A percentile compares a stretch with the other conserved stretches of the same genome.
Conservation (phyloP, 2,888 invertebrate genomes). For the Prosapia bicincta region DNA sequence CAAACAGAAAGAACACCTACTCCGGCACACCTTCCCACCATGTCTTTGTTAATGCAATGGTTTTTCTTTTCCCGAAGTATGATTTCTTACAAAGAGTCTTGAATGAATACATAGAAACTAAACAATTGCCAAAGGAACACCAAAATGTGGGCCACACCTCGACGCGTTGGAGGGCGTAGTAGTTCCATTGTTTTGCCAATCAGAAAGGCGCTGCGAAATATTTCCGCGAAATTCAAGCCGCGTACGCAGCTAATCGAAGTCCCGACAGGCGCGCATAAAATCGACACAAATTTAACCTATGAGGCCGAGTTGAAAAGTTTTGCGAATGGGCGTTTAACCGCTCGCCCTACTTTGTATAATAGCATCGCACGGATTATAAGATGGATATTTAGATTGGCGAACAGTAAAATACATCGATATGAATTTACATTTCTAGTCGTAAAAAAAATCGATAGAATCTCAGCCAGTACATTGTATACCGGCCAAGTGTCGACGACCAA, state of each 20-base stretch:
- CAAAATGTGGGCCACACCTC: neutral
- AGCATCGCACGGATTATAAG: neutral
- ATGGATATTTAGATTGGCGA: neutral
- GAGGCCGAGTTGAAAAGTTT: neutral
- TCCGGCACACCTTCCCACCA: neutral
- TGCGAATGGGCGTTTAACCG: neutral
- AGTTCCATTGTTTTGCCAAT: neutral
- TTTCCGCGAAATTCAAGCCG: neutral
- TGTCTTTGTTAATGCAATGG: neutral
- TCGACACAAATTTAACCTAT: too few species aligned
- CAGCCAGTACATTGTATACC: neutral
- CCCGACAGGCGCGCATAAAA: neutral
- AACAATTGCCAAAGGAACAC: neutral
- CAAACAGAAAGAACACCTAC: too few species aligned
- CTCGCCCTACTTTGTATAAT: neutral
- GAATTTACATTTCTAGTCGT: neutral
- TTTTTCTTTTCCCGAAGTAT: neutral
- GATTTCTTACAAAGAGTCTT: neutral
- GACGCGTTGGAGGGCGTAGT: neutral
- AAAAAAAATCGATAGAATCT: slow-evolving; percentile 1
- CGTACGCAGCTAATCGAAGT: neutral
- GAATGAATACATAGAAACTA: neutral
- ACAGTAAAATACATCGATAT: neutral
- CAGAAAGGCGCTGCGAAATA: neutral
- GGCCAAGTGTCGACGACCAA: neutral